Conservation (phyloP, 2,113 vertebrate species). For the Halcyon malimbica region DNA sequence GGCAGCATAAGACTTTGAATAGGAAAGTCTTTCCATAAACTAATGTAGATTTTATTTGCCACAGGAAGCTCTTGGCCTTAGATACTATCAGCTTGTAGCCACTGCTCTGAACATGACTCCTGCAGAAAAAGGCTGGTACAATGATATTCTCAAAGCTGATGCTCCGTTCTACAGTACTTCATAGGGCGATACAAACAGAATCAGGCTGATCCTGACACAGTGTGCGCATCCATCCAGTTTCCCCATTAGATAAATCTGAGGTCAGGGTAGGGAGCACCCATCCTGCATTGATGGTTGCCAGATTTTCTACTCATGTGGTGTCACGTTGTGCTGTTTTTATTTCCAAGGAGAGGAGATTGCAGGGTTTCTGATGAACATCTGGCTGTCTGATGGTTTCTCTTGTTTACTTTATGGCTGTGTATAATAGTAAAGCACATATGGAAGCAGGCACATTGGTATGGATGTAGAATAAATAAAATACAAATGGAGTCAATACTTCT, state of each 20-base stretch:
- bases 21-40: not conserved
- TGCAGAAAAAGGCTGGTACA: not conserved
- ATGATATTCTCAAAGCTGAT: not conserved
- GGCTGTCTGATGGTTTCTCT: not conserved
- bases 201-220: not conserved
- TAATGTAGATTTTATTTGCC: not conserved
- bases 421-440: not conserved
- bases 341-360: not conserved
- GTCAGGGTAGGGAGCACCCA: not conserved
- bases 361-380: not conserved
- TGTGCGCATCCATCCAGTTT: not conserved
- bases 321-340: not conserved
- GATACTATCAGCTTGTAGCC: not conserved
- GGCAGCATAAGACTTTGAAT: not conserved
- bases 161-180: not conserved
- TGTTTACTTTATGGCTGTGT: not conserved
- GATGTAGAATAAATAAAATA: not conserved
- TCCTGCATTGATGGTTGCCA: not conserved
- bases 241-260: not conserved
- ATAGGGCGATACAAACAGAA: not conserved
- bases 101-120: not conserved
- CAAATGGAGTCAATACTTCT: not conserved
- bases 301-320: not conserved
- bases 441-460: not conserved
- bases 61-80: not conserved